Evolutionary conservation across 1,140 invertebrate genomes (phyloP).

Genomic region (Trichonephila clavata): DNA sequence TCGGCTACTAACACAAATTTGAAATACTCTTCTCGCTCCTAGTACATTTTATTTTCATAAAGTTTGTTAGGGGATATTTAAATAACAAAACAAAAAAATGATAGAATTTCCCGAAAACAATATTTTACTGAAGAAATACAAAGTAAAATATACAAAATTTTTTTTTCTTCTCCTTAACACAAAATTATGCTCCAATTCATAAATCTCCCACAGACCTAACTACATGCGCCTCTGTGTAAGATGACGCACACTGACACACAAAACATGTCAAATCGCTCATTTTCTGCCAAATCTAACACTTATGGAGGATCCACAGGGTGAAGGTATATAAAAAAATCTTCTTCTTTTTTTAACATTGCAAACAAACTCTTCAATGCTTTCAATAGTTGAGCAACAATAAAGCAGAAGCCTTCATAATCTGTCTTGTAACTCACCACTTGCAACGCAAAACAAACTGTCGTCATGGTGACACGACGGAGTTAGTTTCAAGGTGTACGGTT

Average conservation of each 20-base stretch:
- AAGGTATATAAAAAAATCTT: not conserved
- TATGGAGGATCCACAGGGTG: not conserved
- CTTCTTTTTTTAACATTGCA: conserved; percentile 25
- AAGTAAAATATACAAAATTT: too few relatives aligned
- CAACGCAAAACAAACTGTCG: conserved; percentile 49
- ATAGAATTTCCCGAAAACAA: not conserved
- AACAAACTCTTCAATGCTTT: conserved; percentile 47
- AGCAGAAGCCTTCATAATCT: conserved; percentile 48
- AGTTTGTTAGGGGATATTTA: too few relatives aligned
- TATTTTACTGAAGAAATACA: not conserved
- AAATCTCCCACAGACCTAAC: not conserved
- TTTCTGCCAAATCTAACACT: conserved; percentile 63
- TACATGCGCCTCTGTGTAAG: not conserved
- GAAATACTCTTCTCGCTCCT: too few relatives aligned
- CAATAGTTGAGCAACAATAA: conserved; percentile 28
- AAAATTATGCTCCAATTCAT: not conserved
- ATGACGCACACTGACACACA: not conserved
- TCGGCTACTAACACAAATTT: too few relatives aligned
- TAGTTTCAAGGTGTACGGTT: conserved; percentile 25
- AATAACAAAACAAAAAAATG: too few relatives aligned
- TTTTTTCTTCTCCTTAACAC: not conserved
- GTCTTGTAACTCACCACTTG: conserved; percentile 55
- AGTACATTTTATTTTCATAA: too few relatives aligned
- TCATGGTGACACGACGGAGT: conserved; percentile 1
- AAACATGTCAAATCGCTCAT: conserved; percentile 60